These are phyloP conservation scores for Melozone crissalis DNA, from an alignment of 2,113 vertebrate species.

Conservation along the genomic window DNA sequence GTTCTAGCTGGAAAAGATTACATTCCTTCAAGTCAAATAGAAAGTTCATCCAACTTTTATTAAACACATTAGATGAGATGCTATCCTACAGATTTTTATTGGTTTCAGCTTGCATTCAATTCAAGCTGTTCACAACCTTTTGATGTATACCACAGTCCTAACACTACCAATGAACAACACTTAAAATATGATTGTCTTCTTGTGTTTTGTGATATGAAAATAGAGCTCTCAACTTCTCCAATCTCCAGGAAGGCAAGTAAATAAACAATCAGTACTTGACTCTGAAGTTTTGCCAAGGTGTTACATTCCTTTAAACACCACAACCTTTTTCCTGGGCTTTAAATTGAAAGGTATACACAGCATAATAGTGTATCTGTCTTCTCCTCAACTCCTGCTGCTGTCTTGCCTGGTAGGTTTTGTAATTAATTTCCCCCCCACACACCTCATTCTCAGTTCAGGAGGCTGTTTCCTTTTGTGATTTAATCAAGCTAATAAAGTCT, in stretches of 20 bases:
- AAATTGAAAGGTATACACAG: not conserved
- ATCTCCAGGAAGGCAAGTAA: not conserved
- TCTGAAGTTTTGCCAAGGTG: not conserved
- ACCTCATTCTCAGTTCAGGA: not conserved
- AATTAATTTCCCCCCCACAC: not conserved
- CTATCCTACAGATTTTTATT: slow-evolving; percentile 28
- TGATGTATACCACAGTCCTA: not conserved
- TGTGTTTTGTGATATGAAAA: not conserved
- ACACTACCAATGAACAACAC: not conserved
- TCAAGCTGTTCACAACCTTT: not conserved
- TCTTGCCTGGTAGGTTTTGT: not conserved
- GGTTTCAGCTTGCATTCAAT: slow-evolving; percentile 34
- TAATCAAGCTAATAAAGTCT: not conserved
- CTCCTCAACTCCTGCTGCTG: not conserved
- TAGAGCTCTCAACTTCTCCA: not conserved
- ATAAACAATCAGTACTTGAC: not conserved
- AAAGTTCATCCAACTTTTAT: slow-evolving; percentile 53
- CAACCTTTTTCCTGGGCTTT: not conserved
- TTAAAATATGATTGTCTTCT: not conserved
- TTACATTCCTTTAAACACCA: not conserved
- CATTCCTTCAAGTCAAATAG: slow-evolving; percentile 14
- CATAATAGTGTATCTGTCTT: not conserved
- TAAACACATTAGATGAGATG: slow-evolving; percentile 5
- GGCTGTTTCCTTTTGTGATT: not conserved
- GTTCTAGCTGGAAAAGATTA: slow-evolving; percentile 59